Evolutionary conservation across 1,140 invertebrate genomes (phyloP), one percentile per base, ranked within the genome.

Genomic region (Ostrea denselamellosa): DNA sequence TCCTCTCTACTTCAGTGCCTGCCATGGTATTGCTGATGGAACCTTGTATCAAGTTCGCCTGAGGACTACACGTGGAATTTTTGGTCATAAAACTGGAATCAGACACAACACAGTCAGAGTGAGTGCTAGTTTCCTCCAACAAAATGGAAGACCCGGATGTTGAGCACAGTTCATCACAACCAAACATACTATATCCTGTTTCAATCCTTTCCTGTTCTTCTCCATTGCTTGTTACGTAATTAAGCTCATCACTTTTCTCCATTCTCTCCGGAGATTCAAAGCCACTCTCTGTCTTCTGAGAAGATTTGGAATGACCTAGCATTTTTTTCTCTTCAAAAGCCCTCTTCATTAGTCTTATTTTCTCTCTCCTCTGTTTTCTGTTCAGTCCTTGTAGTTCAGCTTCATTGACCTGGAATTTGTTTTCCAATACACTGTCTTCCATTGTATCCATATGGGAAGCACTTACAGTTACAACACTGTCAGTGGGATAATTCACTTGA

Each of bases 261-360:
- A 53, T 25, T 53, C 2, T 22, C 25, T 53, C 58, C 2, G 44
- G 34, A 54, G 51, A 9, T 9, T 19, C 9, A 14, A 58, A 9
- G 9, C 17, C 12, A 51, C 53, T 51, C 17, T 83, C 71, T 83
- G 71, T 28, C 14, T 12, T 28, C 62, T 87, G 53, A 17, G 28
- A 58, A 22, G n/a, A 22, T 65, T n/a, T 22, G 22, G 34, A 17
- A 65, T n/a, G n/a, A 34, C 56, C 53, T 51, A 19, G 44, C 14
- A 2, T 82, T 34, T 12, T 44, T 81, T 87, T 28, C 5, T 28
- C 22, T 17, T 81, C 84, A 88, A 54, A 68, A 14, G 85, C 83
- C 62, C 5, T 85, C 53, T 12, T 81, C 83, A 88, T 53, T 56
- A 58, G 82, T 81, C 52, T 44, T 88, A 44, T 68, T 68, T 84